Evolutionary conservation across 2,797 vertebrate species (phyloP), one percentile per base, ranked within the genome.

Genomic region (Craterocephalus amniculus): DNA sequence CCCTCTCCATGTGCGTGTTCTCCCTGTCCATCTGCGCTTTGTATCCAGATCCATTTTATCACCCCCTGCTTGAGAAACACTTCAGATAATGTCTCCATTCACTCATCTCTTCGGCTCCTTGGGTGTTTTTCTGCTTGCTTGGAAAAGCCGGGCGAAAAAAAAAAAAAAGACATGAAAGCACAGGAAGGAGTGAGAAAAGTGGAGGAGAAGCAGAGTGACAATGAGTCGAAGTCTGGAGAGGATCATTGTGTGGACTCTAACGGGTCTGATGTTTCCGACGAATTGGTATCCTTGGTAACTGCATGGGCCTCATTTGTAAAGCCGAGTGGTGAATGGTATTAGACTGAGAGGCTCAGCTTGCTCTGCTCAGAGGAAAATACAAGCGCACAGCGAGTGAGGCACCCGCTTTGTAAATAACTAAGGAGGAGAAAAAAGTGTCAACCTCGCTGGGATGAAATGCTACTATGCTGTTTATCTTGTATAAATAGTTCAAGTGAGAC

Each of bases 201-300:
- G 58, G 77, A 77, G 45, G 78, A 72, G 75, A 79, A 65, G 71
- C 79, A 67, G 56, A 86, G 70, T 54, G 70, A 78, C 78, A 72
- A 76, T 72, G 79, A 85, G 82, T 74, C 35, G 43, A 78, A 76
- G 80, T 69, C 76, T 70, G 87, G 71, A 88, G 87, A 88, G 78
- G 78, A 83, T 87, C 74, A 74, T 63, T 72, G 79, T 26, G 35
- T 35, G 43, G 79, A 89, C 85, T 86, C 79, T 70, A 92, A 84
- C 80, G 54, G 81, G 79, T 87, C 87, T 90, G 88, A 89, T 85
- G 85, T 83, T 88, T 89, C 87, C 82, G 78, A 91, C 76, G 55
- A 91, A 84, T 74, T 76, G 81, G 94, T 95, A 92, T 91, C 93
- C 93, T 90, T 94, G 94, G 94, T 91, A 95, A 95, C 94, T 81